These are phyloP conservation scores for Petrocephalus zakoni DNA, from an alignment of 2,113 vertebrate genomes.

Conservation along the genomic window DNA sequence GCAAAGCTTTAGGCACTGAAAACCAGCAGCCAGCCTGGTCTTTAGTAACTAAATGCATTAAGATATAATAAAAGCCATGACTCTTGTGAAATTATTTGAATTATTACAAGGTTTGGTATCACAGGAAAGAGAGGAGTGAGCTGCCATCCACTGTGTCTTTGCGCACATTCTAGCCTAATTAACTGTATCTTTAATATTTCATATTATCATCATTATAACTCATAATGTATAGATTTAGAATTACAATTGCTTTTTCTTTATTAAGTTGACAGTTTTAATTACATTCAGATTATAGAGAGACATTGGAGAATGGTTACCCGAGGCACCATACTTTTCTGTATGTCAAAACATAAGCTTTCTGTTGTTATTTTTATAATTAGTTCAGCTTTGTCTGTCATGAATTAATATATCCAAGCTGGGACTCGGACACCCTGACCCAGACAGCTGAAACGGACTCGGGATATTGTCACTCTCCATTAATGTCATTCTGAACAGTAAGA, in stretches of 20 bases:
- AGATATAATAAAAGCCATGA: background rate
- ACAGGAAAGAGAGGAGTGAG: background rate
- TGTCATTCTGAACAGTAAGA: background rate
- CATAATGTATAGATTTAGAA: background rate
- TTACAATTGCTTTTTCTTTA: background rate
- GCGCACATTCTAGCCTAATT: background rate
- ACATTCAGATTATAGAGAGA: background rate
- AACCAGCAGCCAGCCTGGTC: background rate
- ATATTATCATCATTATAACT: background rate
- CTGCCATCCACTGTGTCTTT: background rate
- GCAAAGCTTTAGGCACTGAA: background rate
- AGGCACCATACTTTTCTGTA: background rate
- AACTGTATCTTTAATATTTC: background rate
- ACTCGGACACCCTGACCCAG: background rate
- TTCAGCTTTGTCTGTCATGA: background rate
- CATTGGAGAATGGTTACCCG: background rate
- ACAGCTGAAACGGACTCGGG: background rate
- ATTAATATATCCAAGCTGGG: background rate
- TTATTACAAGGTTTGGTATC: background rate
- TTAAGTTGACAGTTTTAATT: slow-evolving; percentile 9
- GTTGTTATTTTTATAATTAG: background rate
- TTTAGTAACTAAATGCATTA: background rate
- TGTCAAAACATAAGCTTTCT: background rate
- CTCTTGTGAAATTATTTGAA: background rate
- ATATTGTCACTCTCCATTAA: background rate